Base-by-base conservation (phyloP, 2,888 invertebrate genomes). In the Epinotia bilunana region DNA sequence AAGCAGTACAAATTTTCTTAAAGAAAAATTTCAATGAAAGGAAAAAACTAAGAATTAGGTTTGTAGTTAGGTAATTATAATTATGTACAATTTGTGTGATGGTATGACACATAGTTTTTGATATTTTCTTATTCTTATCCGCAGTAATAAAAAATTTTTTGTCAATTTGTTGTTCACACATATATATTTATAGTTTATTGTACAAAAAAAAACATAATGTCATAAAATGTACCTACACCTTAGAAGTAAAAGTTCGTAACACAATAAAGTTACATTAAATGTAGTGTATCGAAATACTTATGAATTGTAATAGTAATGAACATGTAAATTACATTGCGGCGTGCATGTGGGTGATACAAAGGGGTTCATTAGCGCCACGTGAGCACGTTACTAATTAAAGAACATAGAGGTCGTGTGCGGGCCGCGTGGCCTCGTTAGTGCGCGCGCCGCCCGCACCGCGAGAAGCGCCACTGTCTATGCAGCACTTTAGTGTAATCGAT, bases 381-480 rank as follows among this genome's bases (percentile, higher is more conserved):
- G 82, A 79, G 79, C 79, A 78, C 80, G 82, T 80, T 79, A 80
- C 79, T 83, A 77, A 67, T 70, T 74, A 75, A 62, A 39, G 70
- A 53, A 64, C 57, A 74, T 65, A 79, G 79, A 80, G 83, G 86
- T 83, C 85, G 86, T 82, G 86, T 87, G 88, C 83, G 77, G 78
- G 84, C 79, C 88, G 83, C 88, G 88, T 87, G 87, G 77, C 82
- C 82, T 86, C 80, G 81, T 87, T 90, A 89, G 88, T 88, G 77
- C 80, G 76, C 76, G 74, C 79, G 80, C 72, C 78, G 76, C 68
- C 83, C 87, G 82, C 85, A 3, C 68, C 80, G 28, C 49, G 60
- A 39, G 65, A 43, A 86, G 88, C 89, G 88, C 88, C 81, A 86
- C 85, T 83, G 83, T 7, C 70, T 53, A 28, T 33, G 33, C n/a